These are phyloP conservation scores for Myripristis murdjan DNA, from an alignment of 2,797 vertebrate species.

Conservation along the genomic window DNA sequence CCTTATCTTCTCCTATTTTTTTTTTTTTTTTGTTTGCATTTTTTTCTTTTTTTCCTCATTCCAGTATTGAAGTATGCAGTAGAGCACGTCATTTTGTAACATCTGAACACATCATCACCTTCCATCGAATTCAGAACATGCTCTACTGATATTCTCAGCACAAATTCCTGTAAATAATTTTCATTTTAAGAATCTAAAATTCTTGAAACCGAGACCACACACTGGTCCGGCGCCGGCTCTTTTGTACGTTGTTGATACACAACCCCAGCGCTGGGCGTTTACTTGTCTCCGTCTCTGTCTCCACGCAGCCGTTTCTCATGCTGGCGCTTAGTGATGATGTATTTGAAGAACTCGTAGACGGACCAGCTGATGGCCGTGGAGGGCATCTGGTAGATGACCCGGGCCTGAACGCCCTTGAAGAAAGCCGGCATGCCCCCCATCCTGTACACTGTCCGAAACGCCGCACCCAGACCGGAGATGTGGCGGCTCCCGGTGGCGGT, in stretches of 20 bases:
- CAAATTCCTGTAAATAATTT: slow-evolving; percentile 24
- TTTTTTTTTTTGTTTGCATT: too few relatives aligned
- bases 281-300: slow-evolving; percentile 75
- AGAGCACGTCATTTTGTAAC: neutral
- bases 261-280: neutral
- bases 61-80: neutral
- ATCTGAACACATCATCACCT: neutral
- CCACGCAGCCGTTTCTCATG: slow-evolving; percentile 83
- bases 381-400: slow-evolving; percentile 98
- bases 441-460: slow-evolving; percentile 98
- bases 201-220: neutral
- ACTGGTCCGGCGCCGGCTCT: neutral
- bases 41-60: too few relatives aligned
- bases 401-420: slow-evolving; percentile 96
- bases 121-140: neutral
- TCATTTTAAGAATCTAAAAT: slow-evolving; percentile 16
- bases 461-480: slow-evolving; percentile 96
- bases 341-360: slow-evolving; percentile 99
- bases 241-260: neutral
- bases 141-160: slow-evolving; percentile 10
- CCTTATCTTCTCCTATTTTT: neutral
- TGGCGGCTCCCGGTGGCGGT: slow-evolving; percentile 94
- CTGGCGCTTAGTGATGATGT: slow-evolving; percentile 94
- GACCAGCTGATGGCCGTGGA: slow-evolving; percentile 99
- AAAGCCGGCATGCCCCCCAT: slow-evolving; percentile 95